Evolutionary conservation across 1,140 invertebrate genomes (phyloP), one percentile per base, ranked within the genome.

Genomic region (Achroia grisella): DNA sequence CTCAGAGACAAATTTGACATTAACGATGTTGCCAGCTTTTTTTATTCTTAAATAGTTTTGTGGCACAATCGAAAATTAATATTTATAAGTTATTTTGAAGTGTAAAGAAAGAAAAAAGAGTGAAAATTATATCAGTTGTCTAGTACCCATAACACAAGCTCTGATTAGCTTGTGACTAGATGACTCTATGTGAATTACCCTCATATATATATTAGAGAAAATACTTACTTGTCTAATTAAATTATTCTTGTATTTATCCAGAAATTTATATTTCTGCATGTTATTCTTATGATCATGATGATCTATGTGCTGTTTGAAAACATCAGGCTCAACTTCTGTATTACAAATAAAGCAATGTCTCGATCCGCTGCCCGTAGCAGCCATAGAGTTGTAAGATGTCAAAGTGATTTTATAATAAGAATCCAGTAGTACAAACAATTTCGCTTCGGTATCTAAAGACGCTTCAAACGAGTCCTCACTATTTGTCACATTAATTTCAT

Each of bases 321-420:
- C 44, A 1, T 41, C 10, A 17, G 30, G 10, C 10, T 15, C 23
- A 0, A 61, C 41, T n/a, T 27, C 10, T 0, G 9, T 0, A 1
- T 52, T 48, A 48, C 64, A 68, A 4, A 68, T 36, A 30, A 56
- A 58, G 29, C 64, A 68, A 17, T 48, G 56, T 27, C 39, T 44
- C 1, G 27, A 17, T 0, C 56, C 61, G 35, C 57, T 44, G 0
- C 61, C 64, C 0, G 48, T 32, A 2, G 9, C 12, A 0, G 64
- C 42, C 5, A 68, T 29, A 10, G 42, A 48, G 34, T 67, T 61
- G 34, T 50, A 67, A 0, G 60, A 37, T 1, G 46, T 28, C 6
- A 44, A 31, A 8, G 44, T 43, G 11, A 63, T 14, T 48, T 55
- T 58, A 9, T 39, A 29, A 28, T 47, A 57, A 5, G 27, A 39